phyloP scores from a whole-genome alignment of 2,797 vertebrate genomes.

The Argyrosomus regius region DNA sequence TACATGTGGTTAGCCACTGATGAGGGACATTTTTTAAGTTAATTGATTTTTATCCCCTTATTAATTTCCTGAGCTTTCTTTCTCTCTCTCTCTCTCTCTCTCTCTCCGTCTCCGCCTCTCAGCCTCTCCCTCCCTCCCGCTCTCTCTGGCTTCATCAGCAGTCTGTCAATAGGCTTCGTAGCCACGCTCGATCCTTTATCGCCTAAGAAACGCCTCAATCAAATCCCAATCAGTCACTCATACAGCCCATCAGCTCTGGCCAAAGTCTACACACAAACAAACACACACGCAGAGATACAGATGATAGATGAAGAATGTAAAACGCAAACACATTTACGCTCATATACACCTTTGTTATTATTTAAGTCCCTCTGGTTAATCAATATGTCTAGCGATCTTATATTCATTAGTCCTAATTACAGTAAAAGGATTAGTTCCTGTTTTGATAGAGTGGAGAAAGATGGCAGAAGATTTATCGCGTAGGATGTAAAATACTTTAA shows the following conservation, averaged over 20 bases:
- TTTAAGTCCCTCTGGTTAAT: slow-evolving; percentile 45
- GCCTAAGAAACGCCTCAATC: slow-evolving; percentile 86
- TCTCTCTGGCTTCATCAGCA: slow-evolving; percentile 84
- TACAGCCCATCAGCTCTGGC: slow-evolving; percentile 63
- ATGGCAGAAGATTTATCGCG: neutral
- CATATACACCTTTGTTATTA: slow-evolving; percentile 50
- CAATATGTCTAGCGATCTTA: slow-evolving; percentile 62
- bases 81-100: slow-evolving; percentile 52
- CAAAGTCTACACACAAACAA: slow-evolving; percentile 32
- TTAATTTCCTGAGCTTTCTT: slow-evolving; percentile 78
- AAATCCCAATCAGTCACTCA: slow-evolving; percentile 86
- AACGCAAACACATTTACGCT: slow-evolving; percentile 54
- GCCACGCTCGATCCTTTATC: slow-evolving; percentile 82
- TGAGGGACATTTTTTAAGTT: slow-evolving; percentile 83
- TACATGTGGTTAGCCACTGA: slow-evolving; percentile 67
- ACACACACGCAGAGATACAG: slow-evolving; percentile 25
- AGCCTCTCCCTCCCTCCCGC: slow-evolving; percentile 11
- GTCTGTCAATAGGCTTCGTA: slow-evolving; percentile 85
- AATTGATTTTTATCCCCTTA: slow-evolving; percentile 86
- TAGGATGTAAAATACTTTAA: neutral
- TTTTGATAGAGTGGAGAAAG: slow-evolving; percentile 32
- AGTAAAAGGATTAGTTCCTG: slow-evolving; percentile 42
- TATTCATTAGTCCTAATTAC: slow-evolving; percentile 64
- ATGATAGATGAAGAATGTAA: slow-evolving; percentile 62
- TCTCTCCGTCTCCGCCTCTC: slow-evolving; percentile 12